Percentiles rank a stretch among this genome's conserved stretches.
Conservation (phyloP, 2,113 vertebrate species). For the Gavialis gangeticus region DNA sequence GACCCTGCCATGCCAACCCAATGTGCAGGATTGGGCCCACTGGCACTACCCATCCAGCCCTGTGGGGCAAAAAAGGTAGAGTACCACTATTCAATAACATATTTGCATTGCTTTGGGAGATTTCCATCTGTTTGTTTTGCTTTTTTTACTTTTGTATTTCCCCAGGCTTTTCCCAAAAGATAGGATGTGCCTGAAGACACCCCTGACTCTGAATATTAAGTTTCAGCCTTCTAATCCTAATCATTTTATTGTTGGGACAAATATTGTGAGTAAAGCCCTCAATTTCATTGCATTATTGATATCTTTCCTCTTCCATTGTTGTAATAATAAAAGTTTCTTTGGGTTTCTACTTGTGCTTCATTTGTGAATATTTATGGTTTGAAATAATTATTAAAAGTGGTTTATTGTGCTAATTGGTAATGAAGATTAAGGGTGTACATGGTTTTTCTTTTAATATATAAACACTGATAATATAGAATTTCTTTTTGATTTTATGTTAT, state of each 20-base stretch:
- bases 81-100: not conserved
- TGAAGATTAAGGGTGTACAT: not conserved
- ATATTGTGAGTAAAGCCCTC: slow-evolving; percentile 83
- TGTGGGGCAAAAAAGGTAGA: too few species aligned
- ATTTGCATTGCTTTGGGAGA: not conserved
- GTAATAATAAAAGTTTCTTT: not conserved
- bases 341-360: not conserved
- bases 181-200: slow-evolving; percentile 51
- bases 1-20: too few species aligned
- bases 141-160: slow-evolving; percentile 19
- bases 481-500: not conserved
- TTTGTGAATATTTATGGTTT: not conserved
- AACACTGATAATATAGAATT: not conserved
- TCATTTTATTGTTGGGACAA: slow-evolving; percentile 92
- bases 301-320: not conserved
- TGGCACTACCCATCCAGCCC: too few species aligned
- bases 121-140: not conserved
- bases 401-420: not conserved
- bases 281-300: not conserved
- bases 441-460: not conserved
- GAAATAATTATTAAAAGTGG: not conserved
- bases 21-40: too few species aligned
- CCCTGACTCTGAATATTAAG: slow-evolving; percentile 83
- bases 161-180: slow-evolving; percentile 78
- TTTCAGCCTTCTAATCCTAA: slow-evolving; percentile 90